phyloP scores from a whole-genome alignment of 2,888 invertebrate genomes.

The Harpalus rubripes region DNA sequence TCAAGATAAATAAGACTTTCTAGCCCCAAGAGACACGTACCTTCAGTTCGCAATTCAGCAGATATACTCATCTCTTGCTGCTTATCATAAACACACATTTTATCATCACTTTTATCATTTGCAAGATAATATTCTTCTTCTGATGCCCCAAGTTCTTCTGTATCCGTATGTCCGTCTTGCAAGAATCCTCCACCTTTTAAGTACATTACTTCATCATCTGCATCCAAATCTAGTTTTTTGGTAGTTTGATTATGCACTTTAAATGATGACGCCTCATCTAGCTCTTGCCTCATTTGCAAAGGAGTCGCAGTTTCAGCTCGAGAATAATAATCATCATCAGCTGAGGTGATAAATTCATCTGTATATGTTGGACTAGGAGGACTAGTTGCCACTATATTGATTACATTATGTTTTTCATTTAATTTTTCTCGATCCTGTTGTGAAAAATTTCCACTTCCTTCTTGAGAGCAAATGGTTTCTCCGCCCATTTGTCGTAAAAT shows the following conservation, averaged over 20 bases:
- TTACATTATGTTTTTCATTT: constrained; percentile 66
- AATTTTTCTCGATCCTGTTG: constrained; percentile 68
- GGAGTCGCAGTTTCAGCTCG: constrained; percentile 74
- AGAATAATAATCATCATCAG: constrained; percentile 76
- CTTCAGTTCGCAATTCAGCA: constrained; percentile 15
- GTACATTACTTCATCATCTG: constrained; percentile 77
- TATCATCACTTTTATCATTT: constrained; percentile 36
- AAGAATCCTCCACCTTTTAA: constrained; percentile 78
- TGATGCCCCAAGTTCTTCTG: constrained; percentile 78
- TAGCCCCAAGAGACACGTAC: constrained; percentile 17
- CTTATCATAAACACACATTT: neutral
- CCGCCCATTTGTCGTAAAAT: constrained; percentile 72
- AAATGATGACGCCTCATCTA: constrained; percentile 76
- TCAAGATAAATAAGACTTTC: constrained; percentile 1
- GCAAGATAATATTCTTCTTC: constrained; percentile 69
- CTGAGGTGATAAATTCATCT: constrained; percentile 74
- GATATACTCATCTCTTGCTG: constrained; percentile 12
- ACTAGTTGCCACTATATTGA: constrained; percentile 68
- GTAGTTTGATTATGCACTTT: constrained; percentile 77
- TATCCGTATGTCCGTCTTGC: constrained; percentile 78
- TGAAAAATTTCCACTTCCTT: constrained; percentile 73
- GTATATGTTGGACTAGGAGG: constrained; percentile 68
- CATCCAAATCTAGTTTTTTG: constrained; percentile 77
- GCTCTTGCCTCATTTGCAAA: constrained; percentile 75
- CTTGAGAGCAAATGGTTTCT: constrained; percentile 72